Percentiles rank a stretch among this genome's conserved stretches.
Evolutionary conservation across 37 sponge, comb jelly and placozoan species (phyloP).

Genomic region (Cladorhizidae sp.): DNA sequence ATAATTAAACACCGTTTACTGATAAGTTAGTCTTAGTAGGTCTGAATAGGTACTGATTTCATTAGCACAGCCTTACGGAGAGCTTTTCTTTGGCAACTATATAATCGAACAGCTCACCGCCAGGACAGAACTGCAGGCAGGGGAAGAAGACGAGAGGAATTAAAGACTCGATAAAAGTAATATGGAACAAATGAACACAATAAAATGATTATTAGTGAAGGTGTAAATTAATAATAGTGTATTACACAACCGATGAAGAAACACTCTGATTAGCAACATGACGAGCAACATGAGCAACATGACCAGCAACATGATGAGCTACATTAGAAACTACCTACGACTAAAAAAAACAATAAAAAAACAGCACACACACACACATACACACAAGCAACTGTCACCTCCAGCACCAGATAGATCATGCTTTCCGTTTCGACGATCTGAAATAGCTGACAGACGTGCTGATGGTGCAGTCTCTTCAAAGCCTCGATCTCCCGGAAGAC

Average conservation of each 20-base stretch:
- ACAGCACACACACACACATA: background rate
- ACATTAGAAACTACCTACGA: background rate
- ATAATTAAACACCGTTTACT: too few species aligned
- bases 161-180: background rate
- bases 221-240: background rate
- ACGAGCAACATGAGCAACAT: too few species aligned
- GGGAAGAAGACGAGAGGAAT: background rate
- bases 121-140: slow-evolving; percentile 81
- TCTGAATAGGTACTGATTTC: too few species aligned
- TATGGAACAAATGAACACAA: background rate
- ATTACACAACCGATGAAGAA: too few species aligned
- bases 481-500: slow-evolving; percentile 77
- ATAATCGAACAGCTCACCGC: slow-evolving; percentile 97
- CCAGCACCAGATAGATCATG: slow-evolving; percentile 79
- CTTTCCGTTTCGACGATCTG: slow-evolving; percentile 85
- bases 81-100: slow-evolving; percentile 91
- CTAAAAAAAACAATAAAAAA: too few species aligned
- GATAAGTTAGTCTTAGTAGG: too few species aligned
- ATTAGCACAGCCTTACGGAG: slow-evolving; percentile 41
- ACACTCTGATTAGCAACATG: too few species aligned
- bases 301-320: too few species aligned
- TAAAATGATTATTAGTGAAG: background rate
- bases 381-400: slow-evolving; percentile 35
- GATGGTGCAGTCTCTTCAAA: slow-evolving; percentile 82
- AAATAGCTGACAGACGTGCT: slow-evolving; percentile 93